Base-by-base conservation (phyloP, 35 echinoderm and acorn worm species). In the Heliocidaris tuberculata region DNA sequence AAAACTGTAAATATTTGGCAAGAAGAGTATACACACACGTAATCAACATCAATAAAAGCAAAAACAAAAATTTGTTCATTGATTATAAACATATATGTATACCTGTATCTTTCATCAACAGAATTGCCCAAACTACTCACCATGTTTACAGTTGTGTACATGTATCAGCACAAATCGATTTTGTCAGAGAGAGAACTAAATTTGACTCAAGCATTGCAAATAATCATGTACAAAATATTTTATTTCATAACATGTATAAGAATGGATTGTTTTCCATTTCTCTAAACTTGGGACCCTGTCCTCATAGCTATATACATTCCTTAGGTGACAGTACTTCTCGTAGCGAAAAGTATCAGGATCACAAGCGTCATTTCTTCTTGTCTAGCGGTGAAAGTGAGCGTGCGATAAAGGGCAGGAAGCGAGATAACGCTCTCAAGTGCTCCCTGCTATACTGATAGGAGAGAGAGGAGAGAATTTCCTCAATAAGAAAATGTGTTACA, bases 301-400 rank as follows among this genome's bases (percentile, higher is more conserved):
- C 27, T n/a, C 65, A n/a, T 78, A 6, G 65, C 21, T 78, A 27
- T 24, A 7, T 78, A 24, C 6, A 78, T 78, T 78, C 65, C 27
- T 7, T 21, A 78, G 65, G 65, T 78, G 65, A 78, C 27, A n/a
- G 65, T 78, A 78, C 65, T 78, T 78, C 65, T n/a, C 7, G 65
- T 78, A 15, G 12, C 12, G 65, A n/a, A 78, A 78, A n/a, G 21
- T 78, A 78, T 78, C 65, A 78, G 65, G 65, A 78, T 78, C 65
- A n/a, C 65, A 78, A 78, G 65, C 65, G 21, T 78, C 65, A n/a
- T 78, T 78, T 78, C 65, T 78, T 78, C 65, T 78, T 78, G 65
- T 78, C 65, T 78, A 19, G 17, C 27, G 21, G 17, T 78, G 65
- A 78, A 78, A 78, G 65, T 78, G 65, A 78, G 65, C 65, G 17